Evolutionary conservation across 2,113 vertebrate genomes (phyloP), one percentile per base, ranked within the genome.

Genomic region (Corythornis cristatus): DNA sequence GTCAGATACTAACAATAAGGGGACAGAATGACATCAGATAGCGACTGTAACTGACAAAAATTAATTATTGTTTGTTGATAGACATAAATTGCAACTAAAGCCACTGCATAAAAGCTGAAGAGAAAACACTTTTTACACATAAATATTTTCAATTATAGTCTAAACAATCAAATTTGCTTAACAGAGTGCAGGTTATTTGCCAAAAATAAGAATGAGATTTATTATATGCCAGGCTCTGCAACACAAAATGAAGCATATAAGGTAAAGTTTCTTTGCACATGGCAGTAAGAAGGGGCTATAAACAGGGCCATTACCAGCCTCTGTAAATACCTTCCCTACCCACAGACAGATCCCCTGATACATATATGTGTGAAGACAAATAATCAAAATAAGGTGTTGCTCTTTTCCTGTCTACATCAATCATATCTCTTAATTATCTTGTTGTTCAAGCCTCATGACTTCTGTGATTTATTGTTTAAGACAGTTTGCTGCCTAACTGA

Each of bases 21-120:
- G 74, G 60, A 57, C 37, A 90, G 88, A 96, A 96, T 96, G 87
- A 79, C 91, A 97, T 94, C 87, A 96, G 88, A 65, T 95, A 96
- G 90, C 18, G 68, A 91, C 83, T 94, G 51, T 94, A 91, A 93
- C 88, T 93, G 68, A 72, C 48, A 86, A 68, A 92, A 92, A 97
- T 96, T 97, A 97, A 96, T 97, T 93, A 64, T 65, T 91, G 57
- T 33, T 86, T 96, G 78, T 93, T 97, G 96, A 95, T 86, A 92
- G 58, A 66, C 81, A 94, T 91, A 94, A 95, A 94, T 74, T 40
- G 6, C 9, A 11, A 78, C n/a, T 72, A 84, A 80, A 85, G 12
- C 43, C 3, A 13, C 56, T 64, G 56, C 26, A 23, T 33, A 73
- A 89, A 78, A 95, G 60, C 74, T 85, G 86, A 89, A 86, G 70